Conservation (phyloP, 2,888 invertebrate species). For the Gerris lacustris region DNA sequence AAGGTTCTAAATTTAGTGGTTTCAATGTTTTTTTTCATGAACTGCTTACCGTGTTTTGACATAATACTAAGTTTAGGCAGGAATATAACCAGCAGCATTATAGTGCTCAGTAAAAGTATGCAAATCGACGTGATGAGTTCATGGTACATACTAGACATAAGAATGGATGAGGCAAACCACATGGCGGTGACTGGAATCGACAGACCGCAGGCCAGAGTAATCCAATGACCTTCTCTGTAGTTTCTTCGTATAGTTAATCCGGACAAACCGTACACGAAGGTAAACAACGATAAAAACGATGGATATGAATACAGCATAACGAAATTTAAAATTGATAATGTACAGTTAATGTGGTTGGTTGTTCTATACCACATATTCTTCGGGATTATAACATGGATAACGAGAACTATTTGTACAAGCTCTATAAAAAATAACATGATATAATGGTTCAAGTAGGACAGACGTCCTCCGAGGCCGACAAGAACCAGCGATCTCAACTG, state of each 20-base stretch:
- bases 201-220: constrained; percentile 27
- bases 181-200: not conserved
- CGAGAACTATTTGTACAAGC: constrained; percentile 31
- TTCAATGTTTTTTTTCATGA: not conserved
- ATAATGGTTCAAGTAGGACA: constrained; percentile 34
- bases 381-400: constrained; percentile 14
- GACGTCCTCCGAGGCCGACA: constrained; percentile 36
- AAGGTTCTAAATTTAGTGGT: not conserved
- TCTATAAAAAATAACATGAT: constrained; percentile 34
- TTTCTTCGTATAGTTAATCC: constrained; percentile 34
- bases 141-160: not conserved
- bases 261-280: constrained; percentile 34
- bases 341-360: constrained; percentile 29
- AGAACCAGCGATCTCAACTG: constrained; percentile 35
- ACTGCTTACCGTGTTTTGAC: constrained; percentile 1
- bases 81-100: constrained; percentile 1
- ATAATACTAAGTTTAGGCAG: not conserved
- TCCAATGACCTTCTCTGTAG: constrained; percentile 35
- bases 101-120: not conserved
- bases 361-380: constrained; percentile 16
- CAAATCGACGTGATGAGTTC: not conserved
- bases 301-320: constrained; percentile 33
- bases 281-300: constrained; percentile 31
- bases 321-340: constrained; percentile 31
- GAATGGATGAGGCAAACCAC: not conserved